Percentiles rank a stretch among this genome's conserved stretches.
Conservation (phyloP, 2,888 invertebrate genomes). For the Leptinotarsa rubiginosa region DNA sequence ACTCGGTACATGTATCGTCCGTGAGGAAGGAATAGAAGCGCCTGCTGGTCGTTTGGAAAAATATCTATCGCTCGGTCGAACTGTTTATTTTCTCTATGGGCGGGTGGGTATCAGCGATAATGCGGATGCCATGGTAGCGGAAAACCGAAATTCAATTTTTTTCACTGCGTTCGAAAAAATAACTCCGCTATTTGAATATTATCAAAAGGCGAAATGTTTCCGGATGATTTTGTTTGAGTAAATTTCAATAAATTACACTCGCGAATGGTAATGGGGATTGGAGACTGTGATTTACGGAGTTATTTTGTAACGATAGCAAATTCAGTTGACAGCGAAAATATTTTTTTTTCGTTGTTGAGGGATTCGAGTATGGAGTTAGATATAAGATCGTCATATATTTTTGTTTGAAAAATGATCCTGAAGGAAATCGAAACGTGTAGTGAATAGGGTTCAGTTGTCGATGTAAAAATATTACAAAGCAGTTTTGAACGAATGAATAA, state of each 20-base stretch:
- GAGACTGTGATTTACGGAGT: constrained; percentile 33
- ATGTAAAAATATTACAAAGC: too few relatives aligned
- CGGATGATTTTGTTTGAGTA: constrained; percentile 42
- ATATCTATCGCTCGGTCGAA: neutral
- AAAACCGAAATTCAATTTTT: constrained; percentile 28
- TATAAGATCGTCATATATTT: neutral
- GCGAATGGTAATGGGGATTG: constrained; percentile 32
- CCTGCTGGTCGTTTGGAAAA: constrained; percentile 6
- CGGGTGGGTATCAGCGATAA: neutral
- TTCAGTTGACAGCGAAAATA: neutral
- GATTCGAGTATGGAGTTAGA: neutral
- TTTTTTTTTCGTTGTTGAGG: neutral
- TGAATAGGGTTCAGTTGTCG: too few relatives aligned
- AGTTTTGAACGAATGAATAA: too few relatives aligned
- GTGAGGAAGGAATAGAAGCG: neutral
- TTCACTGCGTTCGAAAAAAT: constrained; percentile 28
- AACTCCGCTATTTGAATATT: constrained; percentile 34
- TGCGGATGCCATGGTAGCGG: neutral
- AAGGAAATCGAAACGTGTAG: too few relatives aligned
- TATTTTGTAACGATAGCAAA: constrained; percentile 25
- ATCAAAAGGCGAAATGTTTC: constrained; percentile 37
- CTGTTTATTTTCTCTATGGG: constrained; percentile 3
- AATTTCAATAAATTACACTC: constrained; percentile 38
- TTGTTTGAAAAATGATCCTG: neutral
- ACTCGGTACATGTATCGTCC: neutral